Conservation (phyloP, 2,113 vertebrate species). For the Labeo rohita region DNA sequence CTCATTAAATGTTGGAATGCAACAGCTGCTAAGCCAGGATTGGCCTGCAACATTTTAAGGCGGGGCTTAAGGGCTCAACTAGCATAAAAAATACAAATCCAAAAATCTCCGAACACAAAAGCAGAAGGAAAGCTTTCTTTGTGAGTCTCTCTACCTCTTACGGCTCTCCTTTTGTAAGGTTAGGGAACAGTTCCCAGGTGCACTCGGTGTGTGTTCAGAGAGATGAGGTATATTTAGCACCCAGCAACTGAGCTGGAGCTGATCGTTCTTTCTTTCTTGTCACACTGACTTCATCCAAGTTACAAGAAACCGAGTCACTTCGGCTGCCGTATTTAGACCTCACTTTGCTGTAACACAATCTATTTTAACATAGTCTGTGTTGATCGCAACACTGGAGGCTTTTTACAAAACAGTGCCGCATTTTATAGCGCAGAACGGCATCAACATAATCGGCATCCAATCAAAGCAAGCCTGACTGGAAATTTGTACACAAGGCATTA, state of each 20-base stretch:
- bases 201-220: not conserved
- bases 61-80: not conserved
- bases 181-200: conserved; percentile 32
- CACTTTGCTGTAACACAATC: not conserved
- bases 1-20: not conserved
- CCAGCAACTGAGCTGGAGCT: not conserved
- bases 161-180: conserved; percentile 2
- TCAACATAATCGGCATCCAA: not conserved
- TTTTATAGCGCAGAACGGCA: not conserved
- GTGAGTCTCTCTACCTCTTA: not conserved
- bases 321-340: conserved; percentile 20
- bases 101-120: not conserved
- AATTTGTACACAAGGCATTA: not conserved
- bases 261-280: conserved; percentile 1
- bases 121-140: not conserved
- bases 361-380: conserved; percentile 19
- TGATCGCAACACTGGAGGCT: not conserved
- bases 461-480: not conserved
- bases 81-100: not conserved
- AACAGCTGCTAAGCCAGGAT: not conserved
- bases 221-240: conserved; percentile 33
- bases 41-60: not conserved
- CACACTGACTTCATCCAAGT: conserved; percentile 10
- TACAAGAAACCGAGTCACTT: not conserved
- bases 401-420: conserved; percentile 1